phyloP scores from a whole-genome alignment of 2,888 invertebrate species.

The Spilosoma lubricipeda region DNA sequence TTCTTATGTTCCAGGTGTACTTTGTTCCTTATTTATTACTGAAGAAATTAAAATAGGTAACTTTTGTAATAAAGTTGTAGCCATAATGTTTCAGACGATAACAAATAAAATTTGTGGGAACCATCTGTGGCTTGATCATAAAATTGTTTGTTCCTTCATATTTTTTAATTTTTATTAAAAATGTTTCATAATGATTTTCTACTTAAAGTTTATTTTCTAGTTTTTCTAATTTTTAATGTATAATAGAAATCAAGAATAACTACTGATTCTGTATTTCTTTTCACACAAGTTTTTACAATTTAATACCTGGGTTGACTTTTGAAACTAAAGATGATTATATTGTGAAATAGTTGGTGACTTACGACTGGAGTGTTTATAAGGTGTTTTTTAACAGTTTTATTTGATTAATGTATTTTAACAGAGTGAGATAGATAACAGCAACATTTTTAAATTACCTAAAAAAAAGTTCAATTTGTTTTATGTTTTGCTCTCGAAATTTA shows the following conservation, averaged over 20 bases:
- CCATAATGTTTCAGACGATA: slow-evolving; percentile 7
- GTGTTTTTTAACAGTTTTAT: not conserved
- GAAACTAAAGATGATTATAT: not conserved
- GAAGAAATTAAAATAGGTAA: not conserved
- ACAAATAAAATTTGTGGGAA: slow-evolving; percentile 16
- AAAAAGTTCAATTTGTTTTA: not conserved
- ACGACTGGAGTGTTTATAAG: not conserved
- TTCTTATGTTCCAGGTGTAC: not conserved
- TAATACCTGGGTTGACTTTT: not conserved
- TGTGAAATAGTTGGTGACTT: not conserved
- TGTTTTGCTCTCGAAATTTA: not conserved
- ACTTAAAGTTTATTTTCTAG: not conserved
- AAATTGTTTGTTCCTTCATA: slow-evolving; percentile 15
- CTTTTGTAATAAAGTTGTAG: not conserved
- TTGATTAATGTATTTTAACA: too few species aligned
- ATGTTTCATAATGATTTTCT: slow-evolving; percentile 4
- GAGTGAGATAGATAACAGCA: too few species aligned
- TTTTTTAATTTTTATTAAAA: slow-evolving; percentile 20
- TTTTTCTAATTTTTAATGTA: not conserved
- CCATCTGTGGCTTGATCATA: slow-evolving; percentile 22
- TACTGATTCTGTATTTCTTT: not conserved
- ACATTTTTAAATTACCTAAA: too few species aligned
- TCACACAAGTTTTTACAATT: not conserved
- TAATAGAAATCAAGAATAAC: not conserved
- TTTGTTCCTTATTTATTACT: not conserved